A percentile compares a stretch with the other conserved stretches of the same genome.
phyloP scores from a whole-genome alignment of 2,113 vertebrate species.

The Nematolebias whitei region DNA sequence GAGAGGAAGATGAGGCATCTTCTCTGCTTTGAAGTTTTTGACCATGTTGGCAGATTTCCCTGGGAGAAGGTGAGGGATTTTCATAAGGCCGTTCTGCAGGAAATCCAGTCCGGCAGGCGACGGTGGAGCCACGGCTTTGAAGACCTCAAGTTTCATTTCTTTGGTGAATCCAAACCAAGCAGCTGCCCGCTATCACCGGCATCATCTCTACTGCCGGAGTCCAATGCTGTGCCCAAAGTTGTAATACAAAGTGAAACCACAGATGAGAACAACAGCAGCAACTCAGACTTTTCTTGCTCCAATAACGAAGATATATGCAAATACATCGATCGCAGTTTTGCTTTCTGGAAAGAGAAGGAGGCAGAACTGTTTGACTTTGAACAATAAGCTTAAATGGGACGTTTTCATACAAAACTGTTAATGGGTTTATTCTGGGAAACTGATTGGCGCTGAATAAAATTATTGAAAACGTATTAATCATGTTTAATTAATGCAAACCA shows the following conservation, averaged over 20 bases:
- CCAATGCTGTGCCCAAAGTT: conserved; percentile 48
- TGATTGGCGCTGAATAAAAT: conserved; percentile 10
- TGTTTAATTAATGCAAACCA: conserved; percentile 4
- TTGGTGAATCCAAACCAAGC: conserved; percentile 66
- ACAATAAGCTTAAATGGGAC: conserved; percentile 27
- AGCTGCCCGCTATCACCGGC: conserved; percentile 19
- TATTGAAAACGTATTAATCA: neutral
- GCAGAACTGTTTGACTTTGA: conserved; percentile 89
- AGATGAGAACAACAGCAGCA: conserved; percentile 31
- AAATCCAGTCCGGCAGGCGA: conserved; percentile 85
- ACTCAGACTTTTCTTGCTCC: conserved; percentile 67
- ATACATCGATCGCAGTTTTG: conserved; percentile 93
- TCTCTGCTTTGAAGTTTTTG: conserved; percentile 95
- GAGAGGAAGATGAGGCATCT: conserved; percentile 91
- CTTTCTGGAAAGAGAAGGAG: conserved; percentile 98
- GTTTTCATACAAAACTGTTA: conserved; percentile 17
- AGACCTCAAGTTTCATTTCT: conserved; percentile 88
- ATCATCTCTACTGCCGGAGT: conserved; percentile 6
- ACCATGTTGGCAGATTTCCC: conserved; percentile 86
- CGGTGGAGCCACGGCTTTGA: conserved; percentile 90
- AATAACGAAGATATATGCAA: conserved; percentile 87
- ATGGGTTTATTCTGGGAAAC: conserved; percentile 13
- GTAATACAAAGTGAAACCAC: conserved; percentile 35
- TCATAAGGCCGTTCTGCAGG: conserved; percentile 88
- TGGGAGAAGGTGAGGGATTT: conserved; percentile 88